phyloP scores from a whole-genome alignment of 2,888 invertebrate genomes.

The Acanthoscelides obtectus region DNA sequence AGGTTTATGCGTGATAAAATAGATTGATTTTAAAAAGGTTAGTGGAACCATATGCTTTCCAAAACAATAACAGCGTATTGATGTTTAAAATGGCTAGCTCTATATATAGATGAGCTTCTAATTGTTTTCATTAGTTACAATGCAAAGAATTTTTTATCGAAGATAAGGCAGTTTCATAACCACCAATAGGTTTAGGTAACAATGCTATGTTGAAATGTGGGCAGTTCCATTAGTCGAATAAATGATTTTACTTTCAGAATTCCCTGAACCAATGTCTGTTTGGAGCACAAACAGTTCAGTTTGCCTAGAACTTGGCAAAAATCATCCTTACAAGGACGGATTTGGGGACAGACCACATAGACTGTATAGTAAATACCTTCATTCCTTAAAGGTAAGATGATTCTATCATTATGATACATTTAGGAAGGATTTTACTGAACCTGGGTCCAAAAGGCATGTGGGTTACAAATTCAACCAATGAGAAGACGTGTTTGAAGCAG shows the following conservation, averaged over 20 bases:
- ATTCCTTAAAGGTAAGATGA: conserved; percentile 30
- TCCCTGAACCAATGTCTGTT: conserved; percentile 55
- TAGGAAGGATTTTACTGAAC: too few relatives aligned
- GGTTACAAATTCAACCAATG: too few relatives aligned
- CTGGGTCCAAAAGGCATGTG: too few relatives aligned
- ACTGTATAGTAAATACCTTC: conserved; percentile 36
- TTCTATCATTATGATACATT: too few relatives aligned
- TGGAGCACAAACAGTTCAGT: conserved; percentile 62
- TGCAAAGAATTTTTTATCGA: not conserved
- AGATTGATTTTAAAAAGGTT: too few relatives aligned
- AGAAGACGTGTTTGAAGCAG: too few relatives aligned
- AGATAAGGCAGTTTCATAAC: not conserved
- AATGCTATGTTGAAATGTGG: not conserved
- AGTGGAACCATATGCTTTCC: too few relatives aligned
- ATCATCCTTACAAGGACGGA: conserved; percentile 21
- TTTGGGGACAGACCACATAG: conserved; percentile 32
- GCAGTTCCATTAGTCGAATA: not conserved
- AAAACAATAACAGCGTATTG: not conserved
- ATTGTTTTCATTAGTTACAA: not conserved
- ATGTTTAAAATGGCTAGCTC: not conserved
- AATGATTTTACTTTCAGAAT: conserved; percentile 16
- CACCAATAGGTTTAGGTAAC: not conserved
- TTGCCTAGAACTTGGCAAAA: conserved; percentile 47
- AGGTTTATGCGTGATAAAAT: too few relatives aligned
- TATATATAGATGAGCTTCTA: not conserved